Evolutionary conservation across 2,888 invertebrate species (phyloP).

Genomic region (Melieria crassipennis): DNA sequence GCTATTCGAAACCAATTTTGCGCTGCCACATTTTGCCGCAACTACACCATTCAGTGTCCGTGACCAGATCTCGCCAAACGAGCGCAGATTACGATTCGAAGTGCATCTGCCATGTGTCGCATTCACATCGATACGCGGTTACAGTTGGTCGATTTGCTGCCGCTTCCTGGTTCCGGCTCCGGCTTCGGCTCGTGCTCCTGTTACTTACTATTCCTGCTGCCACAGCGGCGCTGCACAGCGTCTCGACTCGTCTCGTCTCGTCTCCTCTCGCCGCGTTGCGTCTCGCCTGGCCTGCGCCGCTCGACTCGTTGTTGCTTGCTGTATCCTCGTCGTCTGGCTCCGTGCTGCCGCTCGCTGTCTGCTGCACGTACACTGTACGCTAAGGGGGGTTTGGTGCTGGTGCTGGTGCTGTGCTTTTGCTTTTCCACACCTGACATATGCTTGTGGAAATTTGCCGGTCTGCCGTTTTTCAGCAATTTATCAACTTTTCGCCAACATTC

Average conservation of each 20-base stretch:
- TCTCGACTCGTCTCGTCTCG: conserved; percentile 1
- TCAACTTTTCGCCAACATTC: conserved; percentile 43
- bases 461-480: conserved; percentile 35
- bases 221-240: not conserved
- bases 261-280: conserved; percentile 4
- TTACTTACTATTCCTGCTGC: no score
- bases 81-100: not conserved
- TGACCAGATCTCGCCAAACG: no score
- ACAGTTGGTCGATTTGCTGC: conserved; percentile 25
- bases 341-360: conserved; percentile 8
- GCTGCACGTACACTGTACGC: conserved; percentile 13
- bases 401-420: conserved; percentile 21
- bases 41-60: no score
- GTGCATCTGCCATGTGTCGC: not conserved
- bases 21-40: not conserved
- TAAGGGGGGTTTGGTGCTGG: conserved; percentile 10
- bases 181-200: not conserved
- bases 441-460: conserved; percentile 31
- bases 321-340: conserved; percentile 10
- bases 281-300: not conserved
- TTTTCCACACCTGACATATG: conserved; percentile 40
- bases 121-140: conserved; percentile 3
- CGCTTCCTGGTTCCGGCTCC: conserved; percentile 1
- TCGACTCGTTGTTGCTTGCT: conserved; percentile 19
- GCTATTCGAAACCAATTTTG: conserved; percentile 7